Conservation (phyloP, 1,140 invertebrate species). For the Procambarus clarkii region DNA sequence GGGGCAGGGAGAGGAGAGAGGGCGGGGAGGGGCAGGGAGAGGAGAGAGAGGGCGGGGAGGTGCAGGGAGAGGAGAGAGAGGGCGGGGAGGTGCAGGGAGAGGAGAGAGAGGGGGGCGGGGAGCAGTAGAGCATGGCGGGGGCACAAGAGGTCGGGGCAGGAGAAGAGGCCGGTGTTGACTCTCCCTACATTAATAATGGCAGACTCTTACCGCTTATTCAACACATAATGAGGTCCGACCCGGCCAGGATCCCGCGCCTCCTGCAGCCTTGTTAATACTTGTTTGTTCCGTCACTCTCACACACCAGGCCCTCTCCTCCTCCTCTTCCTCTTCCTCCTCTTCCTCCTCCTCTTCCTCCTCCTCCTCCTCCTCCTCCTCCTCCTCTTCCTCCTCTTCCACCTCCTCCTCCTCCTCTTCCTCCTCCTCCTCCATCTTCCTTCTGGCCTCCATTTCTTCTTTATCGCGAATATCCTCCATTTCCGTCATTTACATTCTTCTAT, state of each 20-base stretch:
- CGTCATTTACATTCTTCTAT: too few relatives aligned
- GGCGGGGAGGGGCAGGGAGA: too few relatives aligned
- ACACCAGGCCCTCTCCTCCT: neutral
- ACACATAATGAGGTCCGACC: constrained; percentile 30
- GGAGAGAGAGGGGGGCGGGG: too few relatives aligned
- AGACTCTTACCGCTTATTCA: constrained; percentile 42
- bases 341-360: constrained; percentile 1
- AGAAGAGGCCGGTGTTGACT: constrained; percentile 30
- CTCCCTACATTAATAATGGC: constrained; percentile 35
- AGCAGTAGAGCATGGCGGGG: neutral
- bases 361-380: neutral
- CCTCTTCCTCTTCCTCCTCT: neutral
- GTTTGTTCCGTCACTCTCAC: constrained; percentile 50
- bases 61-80: too few relatives aligned
- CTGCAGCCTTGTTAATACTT: neutral
- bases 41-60: too few relatives aligned
- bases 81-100: too few relatives aligned
- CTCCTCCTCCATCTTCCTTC: neutral
- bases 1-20: too few relatives aligned
- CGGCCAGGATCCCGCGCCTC: neutral
- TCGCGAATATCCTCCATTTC: too few relatives aligned
- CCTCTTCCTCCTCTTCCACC: neutral
- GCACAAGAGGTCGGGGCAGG: too few relatives aligned
- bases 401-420: too few relatives aligned
- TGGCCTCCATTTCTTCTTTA: too few relatives aligned